phyloP scores from a whole-genome alignment of 2,797 vertebrate genomes.

The Alcedo quadribrachys region DNA sequence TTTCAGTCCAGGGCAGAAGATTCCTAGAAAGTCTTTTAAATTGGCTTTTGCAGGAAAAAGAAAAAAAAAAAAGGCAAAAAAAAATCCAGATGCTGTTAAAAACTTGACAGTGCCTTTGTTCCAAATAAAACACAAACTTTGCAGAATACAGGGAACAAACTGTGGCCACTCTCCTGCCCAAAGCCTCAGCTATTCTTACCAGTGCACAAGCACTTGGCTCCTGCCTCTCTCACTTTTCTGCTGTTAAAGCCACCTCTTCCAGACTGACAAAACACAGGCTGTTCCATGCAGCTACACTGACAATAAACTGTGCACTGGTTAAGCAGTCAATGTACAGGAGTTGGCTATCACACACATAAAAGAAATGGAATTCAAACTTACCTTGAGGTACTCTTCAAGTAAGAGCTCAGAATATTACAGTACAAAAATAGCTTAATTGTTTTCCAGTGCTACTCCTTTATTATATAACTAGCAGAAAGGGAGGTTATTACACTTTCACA shows the following conservation, averaged over 20 bases:
- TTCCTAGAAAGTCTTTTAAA: background rate
- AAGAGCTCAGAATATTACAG: background rate
- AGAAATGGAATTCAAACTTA: background rate
- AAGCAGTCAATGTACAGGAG: background rate
- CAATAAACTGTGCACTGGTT: background rate
- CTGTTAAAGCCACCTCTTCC: background rate
- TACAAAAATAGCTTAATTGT: background rate
- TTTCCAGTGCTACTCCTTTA: background rate
- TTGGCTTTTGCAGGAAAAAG: background rate
- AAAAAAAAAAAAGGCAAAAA: background rate
- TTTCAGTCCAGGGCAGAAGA: background rate
- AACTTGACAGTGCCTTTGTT: background rate
- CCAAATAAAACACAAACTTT: background rate
- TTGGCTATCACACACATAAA: background rate
- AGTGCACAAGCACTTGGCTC: background rate
- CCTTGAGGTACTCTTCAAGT: background rate
- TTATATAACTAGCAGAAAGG: background rate
- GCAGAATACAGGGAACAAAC: background rate
- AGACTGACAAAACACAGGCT: background rate
- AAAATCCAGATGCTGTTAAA: background rate
- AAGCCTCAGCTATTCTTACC: background rate
- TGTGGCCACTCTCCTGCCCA: background rate
- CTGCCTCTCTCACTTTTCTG: background rate
- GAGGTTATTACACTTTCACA: background rate
- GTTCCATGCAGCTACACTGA: background rate